Conservation (phyloP, 2,888 invertebrate species). For the Aethes cnicana region DNA sequence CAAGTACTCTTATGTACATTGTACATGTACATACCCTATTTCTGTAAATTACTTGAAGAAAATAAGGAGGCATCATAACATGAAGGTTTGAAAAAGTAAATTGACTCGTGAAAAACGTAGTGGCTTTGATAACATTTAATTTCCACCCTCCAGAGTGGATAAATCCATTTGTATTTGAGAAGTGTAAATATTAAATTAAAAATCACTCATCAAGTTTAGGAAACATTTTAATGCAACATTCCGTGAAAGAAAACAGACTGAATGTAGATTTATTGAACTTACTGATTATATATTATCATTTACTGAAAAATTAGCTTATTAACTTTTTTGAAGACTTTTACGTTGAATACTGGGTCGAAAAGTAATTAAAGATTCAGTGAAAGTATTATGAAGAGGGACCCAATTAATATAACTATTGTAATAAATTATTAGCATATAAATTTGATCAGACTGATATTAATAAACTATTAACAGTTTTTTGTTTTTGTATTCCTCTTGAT, state of each 20-base stretch:
- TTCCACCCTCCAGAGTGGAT: no score
- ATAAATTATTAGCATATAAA: slow-evolving; percentile 57
- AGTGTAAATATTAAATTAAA: no score
- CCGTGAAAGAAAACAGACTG: slow-evolving; percentile 64
- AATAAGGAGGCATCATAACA: no score
- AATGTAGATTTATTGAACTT: slow-evolving; percentile 55
- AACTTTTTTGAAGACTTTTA: slow-evolving; percentile 31
- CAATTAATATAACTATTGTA: slow-evolving; percentile 54
- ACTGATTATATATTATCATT: slow-evolving; percentile 39
- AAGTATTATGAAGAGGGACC: slow-evolving; percentile 73
- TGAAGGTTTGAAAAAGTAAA: no score
- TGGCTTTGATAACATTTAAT: no score
- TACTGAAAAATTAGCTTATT: slow-evolving; percentile 32
- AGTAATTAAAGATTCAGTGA: slow-evolving; percentile 40
- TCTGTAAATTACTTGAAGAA: no score
- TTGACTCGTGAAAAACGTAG: no score
- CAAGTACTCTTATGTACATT: no score
- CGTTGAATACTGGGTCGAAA: slow-evolving; percentile 35
- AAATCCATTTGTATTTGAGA: no score
- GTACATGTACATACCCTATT: no score
- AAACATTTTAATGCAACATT: slow-evolving; percentile 48
- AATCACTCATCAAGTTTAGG: not conserved
- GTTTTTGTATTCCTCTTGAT: slow-evolving; percentile 23
- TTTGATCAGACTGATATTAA: slow-evolving; percentile 67
- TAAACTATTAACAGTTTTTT: slow-evolving; percentile 54